These are phyloP conservation scores for Germaria angustata DNA, from an alignment of 2,888 invertebrate genomes.

Conservation along the genomic window DNA sequence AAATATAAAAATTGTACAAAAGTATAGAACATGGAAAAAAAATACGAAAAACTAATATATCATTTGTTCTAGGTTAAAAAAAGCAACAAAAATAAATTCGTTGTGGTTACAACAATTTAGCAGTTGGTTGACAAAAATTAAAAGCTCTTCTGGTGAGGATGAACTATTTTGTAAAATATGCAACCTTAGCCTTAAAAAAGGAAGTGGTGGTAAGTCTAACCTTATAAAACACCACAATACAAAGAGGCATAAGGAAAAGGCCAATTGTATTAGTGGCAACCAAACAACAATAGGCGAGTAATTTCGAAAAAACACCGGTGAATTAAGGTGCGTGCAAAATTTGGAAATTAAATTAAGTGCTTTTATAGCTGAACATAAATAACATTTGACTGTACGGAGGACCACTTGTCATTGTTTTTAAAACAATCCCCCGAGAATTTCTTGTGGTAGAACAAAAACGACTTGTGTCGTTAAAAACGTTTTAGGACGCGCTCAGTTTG, in stretches of 20 bases:
- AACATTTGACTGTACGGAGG: neutral
- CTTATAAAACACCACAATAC: neutral
- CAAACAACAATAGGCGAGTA: neutral
- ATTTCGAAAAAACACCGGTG: neutral
- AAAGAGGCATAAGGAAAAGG: neutral
- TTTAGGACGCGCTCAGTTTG: neutral
- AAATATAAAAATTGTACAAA: neutral
- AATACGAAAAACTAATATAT: neutral
- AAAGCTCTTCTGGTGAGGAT: neutral
- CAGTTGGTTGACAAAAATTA: neutral
- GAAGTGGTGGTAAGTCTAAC: neutral
- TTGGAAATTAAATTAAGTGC: neutral
- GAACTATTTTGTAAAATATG: neutral
- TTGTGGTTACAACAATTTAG: neutral
- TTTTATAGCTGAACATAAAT: neutral
- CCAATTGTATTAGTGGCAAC: too few relatives aligned
- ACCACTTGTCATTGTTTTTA: neutral
- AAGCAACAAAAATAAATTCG: neutral
- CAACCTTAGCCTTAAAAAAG: neutral
- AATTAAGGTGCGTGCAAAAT: neutral
- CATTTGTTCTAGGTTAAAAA: neutral
- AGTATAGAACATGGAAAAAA: neutral
- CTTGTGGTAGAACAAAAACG: constrained; percentile 1
- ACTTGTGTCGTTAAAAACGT: neutral
- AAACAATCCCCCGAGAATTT: neutral